These are phyloP conservation scores for Carabus problematicus DNA, from an alignment of 2,888 invertebrate species.

Conservation along the genomic window DNA sequence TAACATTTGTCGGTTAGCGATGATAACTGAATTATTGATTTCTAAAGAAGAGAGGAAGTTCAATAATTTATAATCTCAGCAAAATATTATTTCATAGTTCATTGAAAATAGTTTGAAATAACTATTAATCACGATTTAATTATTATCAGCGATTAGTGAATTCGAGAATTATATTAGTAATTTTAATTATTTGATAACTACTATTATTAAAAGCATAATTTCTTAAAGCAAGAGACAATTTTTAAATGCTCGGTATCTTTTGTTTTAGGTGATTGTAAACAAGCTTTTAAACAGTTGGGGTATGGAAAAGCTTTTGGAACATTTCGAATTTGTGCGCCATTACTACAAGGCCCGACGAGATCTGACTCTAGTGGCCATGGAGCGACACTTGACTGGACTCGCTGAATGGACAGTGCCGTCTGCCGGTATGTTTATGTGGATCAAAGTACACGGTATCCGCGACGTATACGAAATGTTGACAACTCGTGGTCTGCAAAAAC, in stretches of 20 bases:
- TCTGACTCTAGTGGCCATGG: slow-evolving; percentile 66
- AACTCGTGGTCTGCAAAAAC: slow-evolving; percentile 70
- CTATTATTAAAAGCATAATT: too few relatives aligned
- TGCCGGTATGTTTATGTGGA: slow-evolving; percentile 83
- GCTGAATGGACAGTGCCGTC: slow-evolving; percentile 71
- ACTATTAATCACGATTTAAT: too few relatives aligned
- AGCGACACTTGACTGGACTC: slow-evolving; percentile 67
- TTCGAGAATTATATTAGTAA: too few relatives aligned
- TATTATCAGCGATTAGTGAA: too few relatives aligned
- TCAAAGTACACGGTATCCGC: slow-evolving; percentile 69
- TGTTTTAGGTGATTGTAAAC: slow-evolving; percentile 64
- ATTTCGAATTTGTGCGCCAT: slow-evolving; percentile 65
- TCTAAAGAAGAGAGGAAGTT: too few relatives aligned
- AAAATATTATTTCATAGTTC: too few relatives aligned
- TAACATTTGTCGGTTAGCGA: too few relatives aligned
- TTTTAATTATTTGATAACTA: too few relatives aligned
- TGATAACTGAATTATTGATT: too few relatives aligned
- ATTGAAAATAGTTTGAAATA: too few relatives aligned
- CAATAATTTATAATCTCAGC: too few relatives aligned
- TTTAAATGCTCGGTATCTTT: slow-evolving; percentile 18
- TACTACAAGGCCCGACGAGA: slow-evolving; percentile 72
- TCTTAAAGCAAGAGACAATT: too few relatives aligned
- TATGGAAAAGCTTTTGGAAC: slow-evolving; percentile 65
- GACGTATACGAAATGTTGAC: slow-evolving; percentile 79
- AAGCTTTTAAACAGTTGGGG: slow-evolving; percentile 68